phyloP scores from a whole-genome alignment of 2,797 vertebrate genomes.

The Danio albolineatus region DNA sequence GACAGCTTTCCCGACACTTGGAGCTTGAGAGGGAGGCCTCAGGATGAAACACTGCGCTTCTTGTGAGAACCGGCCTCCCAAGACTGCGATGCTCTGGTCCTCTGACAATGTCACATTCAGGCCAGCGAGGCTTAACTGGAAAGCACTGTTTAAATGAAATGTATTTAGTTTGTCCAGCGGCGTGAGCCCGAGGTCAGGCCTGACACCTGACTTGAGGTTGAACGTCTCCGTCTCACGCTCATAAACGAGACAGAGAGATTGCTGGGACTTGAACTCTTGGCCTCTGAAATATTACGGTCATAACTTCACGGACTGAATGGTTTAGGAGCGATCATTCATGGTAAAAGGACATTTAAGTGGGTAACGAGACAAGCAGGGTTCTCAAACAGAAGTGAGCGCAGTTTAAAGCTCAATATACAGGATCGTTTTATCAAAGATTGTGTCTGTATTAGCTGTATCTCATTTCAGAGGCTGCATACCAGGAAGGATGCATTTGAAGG shows the following conservation, averaged over 20 bases:
- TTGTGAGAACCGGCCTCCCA: slow-evolving; percentile 72
- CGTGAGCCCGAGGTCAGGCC: slow-evolving; percentile 74
- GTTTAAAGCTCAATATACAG: background rate
- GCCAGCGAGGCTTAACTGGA: slow-evolving; percentile 65
- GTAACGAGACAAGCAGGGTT: slow-evolving; percentile 1
- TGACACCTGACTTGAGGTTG: slow-evolving; percentile 75
- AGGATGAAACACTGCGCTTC: slow-evolving; percentile 61
- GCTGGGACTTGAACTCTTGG: slow-evolving; percentile 47
- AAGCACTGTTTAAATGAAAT: slow-evolving; percentile 77
- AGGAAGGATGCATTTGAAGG: no score
- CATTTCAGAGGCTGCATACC: no score
- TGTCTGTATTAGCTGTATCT: background rate
- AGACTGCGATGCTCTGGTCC: slow-evolving; percentile 68
- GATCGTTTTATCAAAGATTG: background rate
- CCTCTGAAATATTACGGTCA: slow-evolving; percentile 50
- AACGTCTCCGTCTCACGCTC: slow-evolving; percentile 52
- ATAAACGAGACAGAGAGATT: slow-evolving; percentile 53
- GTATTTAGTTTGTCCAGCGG: slow-evolving; percentile 82
- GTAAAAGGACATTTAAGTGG: slow-evolving; percentile 24
- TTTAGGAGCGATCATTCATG: slow-evolving; percentile 32
- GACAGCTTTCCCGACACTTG: slow-evolving; percentile 70
- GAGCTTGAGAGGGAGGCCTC: slow-evolving; percentile 73
- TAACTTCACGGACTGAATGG: slow-evolving; percentile 34
- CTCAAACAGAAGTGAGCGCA: background rate
- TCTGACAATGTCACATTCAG: slow-evolving; percentile 82